phyloP scores from a whole-genome alignment of 2,888 invertebrate species.

The Nyleta sp. region DNA sequence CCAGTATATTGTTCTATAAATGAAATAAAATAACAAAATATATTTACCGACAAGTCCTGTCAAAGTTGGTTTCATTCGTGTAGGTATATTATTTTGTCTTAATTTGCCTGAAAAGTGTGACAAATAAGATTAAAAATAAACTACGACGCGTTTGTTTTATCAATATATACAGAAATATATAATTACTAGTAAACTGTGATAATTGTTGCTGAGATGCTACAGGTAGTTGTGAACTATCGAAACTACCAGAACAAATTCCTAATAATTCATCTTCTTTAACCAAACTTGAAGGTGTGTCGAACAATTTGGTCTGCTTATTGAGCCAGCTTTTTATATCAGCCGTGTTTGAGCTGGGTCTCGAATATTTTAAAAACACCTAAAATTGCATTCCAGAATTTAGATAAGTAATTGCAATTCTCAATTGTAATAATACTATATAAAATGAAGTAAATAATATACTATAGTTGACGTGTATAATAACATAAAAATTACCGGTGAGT shows the following conservation, averaged over 20 bases:
- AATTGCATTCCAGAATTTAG: too few species aligned
- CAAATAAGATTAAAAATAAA: too few species aligned
- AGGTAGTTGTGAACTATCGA: constrained; percentile 25
- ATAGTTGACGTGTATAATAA: too few species aligned
- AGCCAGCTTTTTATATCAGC: constrained; percentile 63
- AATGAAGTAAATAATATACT: too few species aligned
- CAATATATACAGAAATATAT: neutral
- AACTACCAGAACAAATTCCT: constrained; percentile 76
- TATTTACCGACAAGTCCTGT: constrained; percentile 34
- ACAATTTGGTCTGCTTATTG: constrained; percentile 81
- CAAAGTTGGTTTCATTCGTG: constrained; percentile 13
- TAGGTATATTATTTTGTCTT: too few species aligned
- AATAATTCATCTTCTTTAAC: constrained; percentile 83
- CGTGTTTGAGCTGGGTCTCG: constrained; percentile 6
- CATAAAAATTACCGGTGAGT: constrained; percentile 39
- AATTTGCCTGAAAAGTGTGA: too few species aligned
- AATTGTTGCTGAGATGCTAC: constrained; percentile 14
- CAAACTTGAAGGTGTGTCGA: constrained; percentile 69
- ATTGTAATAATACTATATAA: neutral
- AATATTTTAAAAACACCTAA: constrained; percentile 20
- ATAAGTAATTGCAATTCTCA: too few species aligned
- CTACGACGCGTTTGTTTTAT: too few species aligned
- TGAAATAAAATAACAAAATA: constrained; percentile 16
- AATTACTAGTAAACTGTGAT: constrained; percentile 13
- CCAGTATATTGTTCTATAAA: neutral